phyloP scores from a whole-genome alignment of 2,888 invertebrate genomes.

The Sesia apiformis region DNA sequence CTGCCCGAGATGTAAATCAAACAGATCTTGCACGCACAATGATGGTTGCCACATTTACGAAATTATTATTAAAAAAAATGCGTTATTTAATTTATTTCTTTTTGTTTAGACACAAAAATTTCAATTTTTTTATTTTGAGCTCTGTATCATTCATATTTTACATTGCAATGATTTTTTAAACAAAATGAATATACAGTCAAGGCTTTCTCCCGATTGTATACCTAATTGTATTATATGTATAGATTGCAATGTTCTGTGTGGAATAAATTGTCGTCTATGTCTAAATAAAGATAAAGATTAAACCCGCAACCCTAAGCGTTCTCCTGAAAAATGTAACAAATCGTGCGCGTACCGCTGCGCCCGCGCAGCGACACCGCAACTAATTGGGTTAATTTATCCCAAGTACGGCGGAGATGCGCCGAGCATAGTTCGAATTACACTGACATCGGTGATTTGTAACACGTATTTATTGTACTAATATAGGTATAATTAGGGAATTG shows the following conservation, averaged over 20 bases:
- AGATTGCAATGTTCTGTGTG: no score
- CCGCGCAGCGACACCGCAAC: slow-evolving; percentile 23
- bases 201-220: no score
- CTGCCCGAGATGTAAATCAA: slow-evolving; percentile 52
- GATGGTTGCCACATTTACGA: neutral
- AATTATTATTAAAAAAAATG: neutral
- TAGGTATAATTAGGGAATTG: no score
- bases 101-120: neutral
- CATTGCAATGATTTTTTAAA: no score
- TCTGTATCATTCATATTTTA: neutral
- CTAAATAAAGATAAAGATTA: no score
- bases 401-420: slow-evolving; percentile 18
- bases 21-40: slow-evolving; percentile 12
- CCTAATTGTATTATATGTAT: no score
- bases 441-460: slow-evolving; percentile 39
- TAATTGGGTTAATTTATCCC: slow-evolving; percentile 52
- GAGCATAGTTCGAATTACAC: slow-evolving; percentile 38
- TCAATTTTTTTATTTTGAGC: neutral
- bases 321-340: slow-evolving; percentile 15
- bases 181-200: no score
- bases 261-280: no score
- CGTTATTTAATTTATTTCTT: neutral
- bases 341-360: slow-evolving; percentile 14
- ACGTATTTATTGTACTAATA: no score
- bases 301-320: slow-evolving; percentile 7